A percentile compares a stretch with the other conserved stretches of the same genome.
These are phyloP conservation scores for Turnix velox DNA, from an alignment of 2,113 vertebrate species.

Conservation along the genomic window DNA sequence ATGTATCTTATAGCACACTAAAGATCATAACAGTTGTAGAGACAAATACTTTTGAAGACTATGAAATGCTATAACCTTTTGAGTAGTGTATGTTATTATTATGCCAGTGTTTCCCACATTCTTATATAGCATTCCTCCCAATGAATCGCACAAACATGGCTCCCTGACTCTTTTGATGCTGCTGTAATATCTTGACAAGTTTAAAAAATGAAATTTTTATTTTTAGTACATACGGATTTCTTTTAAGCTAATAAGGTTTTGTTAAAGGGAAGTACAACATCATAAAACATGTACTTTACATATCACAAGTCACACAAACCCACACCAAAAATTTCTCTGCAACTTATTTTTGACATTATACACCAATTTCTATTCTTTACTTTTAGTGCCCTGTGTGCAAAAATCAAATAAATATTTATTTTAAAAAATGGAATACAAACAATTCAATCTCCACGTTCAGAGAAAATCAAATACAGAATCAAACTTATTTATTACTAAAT, in stretches of 20 bases:
- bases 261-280: not conserved
- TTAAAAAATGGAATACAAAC: not conserved
- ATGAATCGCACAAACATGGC: not conserved
- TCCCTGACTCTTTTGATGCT: not conserved
- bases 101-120: not conserved
- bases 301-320: not conserved
- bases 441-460: not conserved
- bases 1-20: not conserved
- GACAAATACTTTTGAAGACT: not conserved
- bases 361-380: not conserved
- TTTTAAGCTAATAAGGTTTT: not conserved
- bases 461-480: not conserved
- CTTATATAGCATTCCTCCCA: not conserved
- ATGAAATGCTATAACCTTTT: not conserved
- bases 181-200: not conserved
- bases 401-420: not conserved
- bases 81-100: not conserved
- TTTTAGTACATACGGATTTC: not conserved
- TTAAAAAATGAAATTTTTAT: not conserved
- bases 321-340: not conserved
- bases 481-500: not conserved
- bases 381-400: not conserved
- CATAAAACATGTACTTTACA: not conserved
- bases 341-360: not conserved
- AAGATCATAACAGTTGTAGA: not conserved